Evolutionary conservation across 2,888 invertebrate genomes (phyloP).

Genomic region (Chironomus riparius): DNA sequence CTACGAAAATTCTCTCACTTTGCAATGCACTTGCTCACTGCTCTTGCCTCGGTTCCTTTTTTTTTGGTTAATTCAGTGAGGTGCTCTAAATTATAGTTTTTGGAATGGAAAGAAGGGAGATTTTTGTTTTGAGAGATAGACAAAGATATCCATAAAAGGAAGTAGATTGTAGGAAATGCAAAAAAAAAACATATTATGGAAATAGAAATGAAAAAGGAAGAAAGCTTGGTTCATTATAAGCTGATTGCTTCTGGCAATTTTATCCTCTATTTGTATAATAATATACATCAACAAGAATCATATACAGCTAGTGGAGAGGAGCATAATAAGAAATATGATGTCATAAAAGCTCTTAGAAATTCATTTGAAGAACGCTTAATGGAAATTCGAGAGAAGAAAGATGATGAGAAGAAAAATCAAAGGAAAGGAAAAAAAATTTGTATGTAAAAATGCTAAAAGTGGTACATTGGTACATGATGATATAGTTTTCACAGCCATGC

Average conservation of each 20-base stretch:
- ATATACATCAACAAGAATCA: too few relatives aligned
- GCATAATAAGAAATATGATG: background rate
- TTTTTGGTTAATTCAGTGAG: too few relatives aligned
- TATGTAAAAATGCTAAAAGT: conserved; percentile 1
- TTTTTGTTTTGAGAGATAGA: too few relatives aligned
- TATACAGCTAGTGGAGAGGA: background rate
- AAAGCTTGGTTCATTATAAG: too few relatives aligned
- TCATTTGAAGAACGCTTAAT: background rate
- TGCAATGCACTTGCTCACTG: too few relatives aligned
- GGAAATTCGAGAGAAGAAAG: background rate
- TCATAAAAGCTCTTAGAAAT: background rate
- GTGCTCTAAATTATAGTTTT: too few relatives aligned
- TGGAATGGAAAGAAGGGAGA: too few relatives aligned
- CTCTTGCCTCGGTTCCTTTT: too few relatives aligned
- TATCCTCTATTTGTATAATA: background rate
- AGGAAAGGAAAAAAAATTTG: background rate
- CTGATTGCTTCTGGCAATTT: background rate
- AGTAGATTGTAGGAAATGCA: background rate
- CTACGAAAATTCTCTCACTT: background rate
- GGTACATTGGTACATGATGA: background rate
- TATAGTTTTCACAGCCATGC: conserved; percentile 23
- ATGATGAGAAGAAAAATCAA: background rate
- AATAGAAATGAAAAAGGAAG: background rate
- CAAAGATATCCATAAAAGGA: too few relatives aligned
- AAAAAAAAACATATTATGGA: background rate